Conservation (phyloP, 2,113 vertebrate genomes). For the Bufo gargarizans region DNA sequence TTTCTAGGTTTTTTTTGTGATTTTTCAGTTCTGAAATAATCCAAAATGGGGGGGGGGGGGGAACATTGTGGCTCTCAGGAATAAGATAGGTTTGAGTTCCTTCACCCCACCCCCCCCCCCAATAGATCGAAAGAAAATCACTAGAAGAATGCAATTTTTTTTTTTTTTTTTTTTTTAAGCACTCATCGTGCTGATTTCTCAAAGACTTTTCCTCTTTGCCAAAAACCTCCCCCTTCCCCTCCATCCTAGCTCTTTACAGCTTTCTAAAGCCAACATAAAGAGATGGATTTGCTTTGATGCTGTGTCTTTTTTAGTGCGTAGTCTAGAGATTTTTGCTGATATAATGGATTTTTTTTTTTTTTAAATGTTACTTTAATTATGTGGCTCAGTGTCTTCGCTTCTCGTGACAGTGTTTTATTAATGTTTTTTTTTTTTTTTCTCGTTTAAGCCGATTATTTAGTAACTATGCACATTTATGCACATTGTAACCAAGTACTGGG, state of each 20-base stretch:
- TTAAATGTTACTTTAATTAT: conserved; percentile 76
- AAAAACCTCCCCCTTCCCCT: conserved; percentile 81
- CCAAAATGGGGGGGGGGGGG: conserved; percentile 77
- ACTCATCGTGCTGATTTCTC: conserved; percentile 93
- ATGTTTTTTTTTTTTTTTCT: conserved; percentile 77
- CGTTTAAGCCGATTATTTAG: conserved; percentile 78
- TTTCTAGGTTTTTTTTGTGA: conserved; percentile 75
- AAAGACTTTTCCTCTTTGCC: conserved; percentile 91
- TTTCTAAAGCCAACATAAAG: conserved; percentile 67
- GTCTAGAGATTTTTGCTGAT: conserved; percentile 80
- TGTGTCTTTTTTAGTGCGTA: conserved; percentile 87
- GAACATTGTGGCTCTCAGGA: conserved; percentile 99
- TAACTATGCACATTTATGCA: conserved; percentile 81
- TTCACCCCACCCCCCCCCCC: conserved; percentile 49
- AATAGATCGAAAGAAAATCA: conserved; percentile 69
- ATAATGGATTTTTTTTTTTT: conserved; percentile 74
- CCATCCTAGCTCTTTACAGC: conserved; percentile 73
- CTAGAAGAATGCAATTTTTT: conserved; percentile 78
- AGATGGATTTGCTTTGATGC: conserved; percentile 88
- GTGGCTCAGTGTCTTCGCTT: conserved; percentile 78
- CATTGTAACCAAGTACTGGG: conserved; percentile 90
- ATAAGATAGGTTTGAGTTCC: conserved; percentile 76
- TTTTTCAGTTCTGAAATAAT: conserved; percentile 70
- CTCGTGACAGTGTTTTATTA: conserved; percentile 76
- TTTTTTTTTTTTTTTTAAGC: conserved; percentile 80